phyloP scores from a whole-genome alignment of 2,113 vertebrate genomes.

The Machaerirhynchus nigripectus region DNA sequence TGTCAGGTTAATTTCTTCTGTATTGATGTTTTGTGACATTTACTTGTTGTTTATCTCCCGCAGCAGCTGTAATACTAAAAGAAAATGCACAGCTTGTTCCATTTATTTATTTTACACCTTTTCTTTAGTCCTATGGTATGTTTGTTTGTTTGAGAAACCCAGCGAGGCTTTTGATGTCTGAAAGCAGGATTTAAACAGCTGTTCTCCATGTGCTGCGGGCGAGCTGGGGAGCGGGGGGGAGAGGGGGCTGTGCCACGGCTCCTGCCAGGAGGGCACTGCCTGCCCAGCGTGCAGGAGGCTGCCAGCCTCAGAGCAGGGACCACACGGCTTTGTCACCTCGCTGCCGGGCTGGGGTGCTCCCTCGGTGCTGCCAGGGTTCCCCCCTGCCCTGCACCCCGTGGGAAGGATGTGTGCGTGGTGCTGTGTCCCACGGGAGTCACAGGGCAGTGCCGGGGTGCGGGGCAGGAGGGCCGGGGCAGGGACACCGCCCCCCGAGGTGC shows the following conservation, averaged over 20 bases:
- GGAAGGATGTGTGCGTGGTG: rapidly evolving
- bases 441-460: background rate
- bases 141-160: slow-evolving; percentile 78
- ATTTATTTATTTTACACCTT: slow-evolving; percentile 80
- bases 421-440: background rate
- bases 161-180: slow-evolving; percentile 75
- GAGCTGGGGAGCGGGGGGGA: background rate
- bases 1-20: slow-evolving; percentile 77
- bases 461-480: background rate
- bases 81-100: slow-evolving; percentile 74
- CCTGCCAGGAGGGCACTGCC: background rate
- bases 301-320: background rate
- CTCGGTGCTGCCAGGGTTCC: background rate
- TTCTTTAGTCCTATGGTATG: slow-evolving; percentile 71
- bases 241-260: background rate
- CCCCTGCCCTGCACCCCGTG: rapidly evolving
- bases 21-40: slow-evolving; percentile 79
- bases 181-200: slow-evolving; percentile 71
- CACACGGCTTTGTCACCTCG: background rate
- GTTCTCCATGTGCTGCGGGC: slow-evolving; percentile 40
- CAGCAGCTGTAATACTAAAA: slow-evolving; percentile 75
- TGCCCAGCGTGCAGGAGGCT: background rate
- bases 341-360: rapidly evolving
- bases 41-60: slow-evolving; percentile 77
- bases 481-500: rapidly evolving